Evolutionary conservation across 2,888 invertebrate species (phyloP), one percentile per base, ranked within the genome.

Genomic region (Parasteatoda lunata): DNA sequence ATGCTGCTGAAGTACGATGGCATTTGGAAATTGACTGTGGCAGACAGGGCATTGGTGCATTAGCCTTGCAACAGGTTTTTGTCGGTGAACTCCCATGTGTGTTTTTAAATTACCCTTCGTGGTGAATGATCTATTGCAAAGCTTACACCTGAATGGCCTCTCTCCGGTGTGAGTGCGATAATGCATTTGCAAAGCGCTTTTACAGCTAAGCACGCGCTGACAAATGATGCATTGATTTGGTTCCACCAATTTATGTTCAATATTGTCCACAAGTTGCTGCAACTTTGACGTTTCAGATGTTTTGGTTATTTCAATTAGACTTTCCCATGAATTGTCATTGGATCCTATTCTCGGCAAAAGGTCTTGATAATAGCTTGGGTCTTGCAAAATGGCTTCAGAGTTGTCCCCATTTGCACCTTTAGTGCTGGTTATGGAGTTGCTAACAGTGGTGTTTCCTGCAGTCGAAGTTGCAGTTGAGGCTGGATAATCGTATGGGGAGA

Each of bases 141-240:
- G 96, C 93, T 97, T 97, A 93, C 99, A 99, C 91, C 97, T 96
- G 93, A 97, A 99, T 6, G 99, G 98, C 83, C 98, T 94, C 92
- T 98, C 97, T 80, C 98, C 98, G 0, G 98, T 98, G 92, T 98
- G 98, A 72, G 97, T 98, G 90, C 98, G 94, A 93, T 98, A 98
- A 93, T 98, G 98, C 98, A 98, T 98, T 93, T 98, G 98, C 89
- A 98, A 93, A 48, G 98, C 98, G 92, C 97, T 98, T 92, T 98
- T 98, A 92, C 98, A 98, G 89, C 98, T 98, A 90, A 98, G 94
- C 81, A 98, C 96, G 89, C 98, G 94, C 92, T 98, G 97, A 92
- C 99, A 99, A 90, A 99, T 97, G 88, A 98, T 96, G 93, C 99
- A 99, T 93, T 99, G 98, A 92, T 99, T 99, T 1, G 99, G 98